Base-by-base conservation (phyloP, 2,888 invertebrate species). In the Digitonthophagus gazella region DNA sequence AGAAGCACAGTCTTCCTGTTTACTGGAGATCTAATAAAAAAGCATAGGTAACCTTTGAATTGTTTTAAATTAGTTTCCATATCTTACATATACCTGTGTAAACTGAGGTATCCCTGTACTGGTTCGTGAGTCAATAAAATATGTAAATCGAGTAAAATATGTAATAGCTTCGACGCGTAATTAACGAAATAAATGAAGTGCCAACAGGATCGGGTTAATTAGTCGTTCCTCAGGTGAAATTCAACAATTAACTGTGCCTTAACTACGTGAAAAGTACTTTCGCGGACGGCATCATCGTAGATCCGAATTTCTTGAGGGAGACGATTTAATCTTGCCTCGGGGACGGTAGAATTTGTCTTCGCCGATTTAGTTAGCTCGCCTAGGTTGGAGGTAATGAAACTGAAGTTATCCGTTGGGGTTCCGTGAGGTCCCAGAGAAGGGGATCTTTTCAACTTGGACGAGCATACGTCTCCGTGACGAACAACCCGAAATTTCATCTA, bases 331-430 rank as follows among this genome's bases (percentile, higher is more conserved):
- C 54, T 44, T 65, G 44, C 65, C 65, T 15, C 15, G 44, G 54
- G 44, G 54, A 65, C 65, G 20, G 44, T 44, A 65, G 54, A 65
- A 65, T 54, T 28, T 20, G 64, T 28, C 28, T 22, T 64, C 44
- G 44, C 64, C 44, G 65, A 65, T 65, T 54, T 65, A 16, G 65
- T 65, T 54, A 54, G 65, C 65, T 15, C 54, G 65, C 44, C 65
- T 65, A 28, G 28, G 54, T 65, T 54, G 44, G 16, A 18, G 65
- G 65, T 65, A 65, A 65, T 65, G 65, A 65, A 65, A 65, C 44
- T 65, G 16, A 65, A 65, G 28, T 28, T 65, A 65, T 15, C 65
- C 65, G 65, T 11, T 28, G 65, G 65, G n/a, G 18, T 54, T n/a
- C 11, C 28, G 28, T 44, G 11, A 44, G 11, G 11, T 11, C 28